These are phyloP conservation scores for Altica lythri DNA, from an alignment of 2,888 invertebrate genomes.

Conservation along the genomic window DNA sequence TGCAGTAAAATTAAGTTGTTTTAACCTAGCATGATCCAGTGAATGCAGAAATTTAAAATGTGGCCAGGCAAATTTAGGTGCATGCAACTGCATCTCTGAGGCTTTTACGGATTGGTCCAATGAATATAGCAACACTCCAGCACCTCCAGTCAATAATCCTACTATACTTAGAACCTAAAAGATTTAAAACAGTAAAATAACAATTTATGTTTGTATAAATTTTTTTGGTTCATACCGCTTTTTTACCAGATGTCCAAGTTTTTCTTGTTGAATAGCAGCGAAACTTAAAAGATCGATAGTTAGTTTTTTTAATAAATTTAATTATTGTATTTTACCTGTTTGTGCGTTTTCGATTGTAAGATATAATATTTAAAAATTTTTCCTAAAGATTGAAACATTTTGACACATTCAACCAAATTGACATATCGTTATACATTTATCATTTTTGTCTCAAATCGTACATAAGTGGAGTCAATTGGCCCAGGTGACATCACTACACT, in stretches of 20 bases:
- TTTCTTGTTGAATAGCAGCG: conserved; percentile 76
- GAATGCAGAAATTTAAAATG: conserved; percentile 78
- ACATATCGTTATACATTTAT: no score
- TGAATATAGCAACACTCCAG: conserved; percentile 80
- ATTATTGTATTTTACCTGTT: no score
- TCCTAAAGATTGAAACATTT: no score
- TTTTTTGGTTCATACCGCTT: conserved; percentile 60
- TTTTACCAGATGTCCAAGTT: conserved; percentile 78
- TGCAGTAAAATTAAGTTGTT: no score
- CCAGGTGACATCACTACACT: no score
- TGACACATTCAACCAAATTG: no score
- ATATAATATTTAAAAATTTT: no score
- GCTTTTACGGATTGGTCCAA: conserved; percentile 88
- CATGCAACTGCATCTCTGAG: conserved; percentile 77
- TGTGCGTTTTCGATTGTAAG: no score
- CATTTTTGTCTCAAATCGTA: no score
- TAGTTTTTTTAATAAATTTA: not conserved
- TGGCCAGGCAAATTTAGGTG: conserved; percentile 82
- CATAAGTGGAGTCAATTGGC: no score
- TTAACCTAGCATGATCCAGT: conserved; percentile 72
- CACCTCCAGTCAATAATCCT: conserved; percentile 79
- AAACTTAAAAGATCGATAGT: conserved; percentile 60
- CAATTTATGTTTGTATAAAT: no score
- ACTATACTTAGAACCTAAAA: conserved; percentile 75
- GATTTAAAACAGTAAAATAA: no score